These are phyloP conservation scores for Bos taurus DNA, from an alignment of 2,113 vertebrate genomes.

Conservation along the genomic window ARS-UCD2.0 NC_037357.1:107036501-107037000, in stretches of 20 bases:
- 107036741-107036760: neutral
- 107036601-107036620: neutral
- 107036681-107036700: neutral
- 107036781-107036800: neutral
- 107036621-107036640: neutral
- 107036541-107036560: neutral
- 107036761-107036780: neutral
- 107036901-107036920: neutral
- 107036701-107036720: neutral
- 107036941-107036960: neutral
- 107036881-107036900: neutral
- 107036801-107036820: neutral
- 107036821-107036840: neutral
- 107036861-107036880: neutral
- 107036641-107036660: neutral
- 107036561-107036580: neutral
- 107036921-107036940: neutral
- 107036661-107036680: neutral
- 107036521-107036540: neutral
- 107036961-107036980: neutral
- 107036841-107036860: neutral
- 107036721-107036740: neutral
- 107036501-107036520: neutral
- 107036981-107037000: neutral
- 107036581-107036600: neutral